phyloP scores from a whole-genome alignment of 2,797 vertebrate genomes.

The Tangara arthus region DNA sequence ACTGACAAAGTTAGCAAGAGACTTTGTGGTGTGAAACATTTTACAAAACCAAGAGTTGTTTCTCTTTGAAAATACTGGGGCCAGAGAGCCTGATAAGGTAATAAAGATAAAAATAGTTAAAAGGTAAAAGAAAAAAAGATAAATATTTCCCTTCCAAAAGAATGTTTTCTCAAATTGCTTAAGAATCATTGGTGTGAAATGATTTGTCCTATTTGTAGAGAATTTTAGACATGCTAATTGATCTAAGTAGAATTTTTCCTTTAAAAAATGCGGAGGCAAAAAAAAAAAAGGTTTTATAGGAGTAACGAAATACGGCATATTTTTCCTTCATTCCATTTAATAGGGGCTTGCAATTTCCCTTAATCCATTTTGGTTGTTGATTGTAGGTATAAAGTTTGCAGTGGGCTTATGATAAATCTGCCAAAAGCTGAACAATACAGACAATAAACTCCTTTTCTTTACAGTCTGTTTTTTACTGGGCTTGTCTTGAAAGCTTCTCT shows the following conservation, averaged over 20 bases:
- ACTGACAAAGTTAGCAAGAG: neutral
- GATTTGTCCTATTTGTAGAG: neutral
- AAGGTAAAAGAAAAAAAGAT: neutral
- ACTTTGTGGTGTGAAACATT: neutral
- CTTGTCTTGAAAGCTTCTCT: conserved; percentile 8
- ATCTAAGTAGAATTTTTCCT: neutral
- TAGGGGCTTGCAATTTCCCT: conserved; percentile 19
- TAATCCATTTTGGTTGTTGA: conserved; percentile 17
- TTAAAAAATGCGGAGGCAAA: neutral
- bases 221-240: neutral
- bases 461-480: conserved; percentile 7
- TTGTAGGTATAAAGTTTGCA: conserved; percentile 30
- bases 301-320: conserved; percentile 21
- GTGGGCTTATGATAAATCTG: conserved; percentile 45
- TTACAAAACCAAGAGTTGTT: neutral
- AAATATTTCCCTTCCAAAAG: neutral
- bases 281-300: neutral
- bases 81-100: neutral
- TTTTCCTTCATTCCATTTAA: conserved; percentile 50
- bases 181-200: neutral
- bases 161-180: neutral
- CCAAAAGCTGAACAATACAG: conserved; percentile 27
- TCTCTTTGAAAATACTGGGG: neutral
- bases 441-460: conserved; percentile 50
- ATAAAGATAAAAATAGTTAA: neutral